A percentile compares a stretch with the other conserved stretches of the same genome.
Evolutionary conservation across 2,113 vertebrate species (phyloP).

Genomic region (Aix galericulata): DNA sequence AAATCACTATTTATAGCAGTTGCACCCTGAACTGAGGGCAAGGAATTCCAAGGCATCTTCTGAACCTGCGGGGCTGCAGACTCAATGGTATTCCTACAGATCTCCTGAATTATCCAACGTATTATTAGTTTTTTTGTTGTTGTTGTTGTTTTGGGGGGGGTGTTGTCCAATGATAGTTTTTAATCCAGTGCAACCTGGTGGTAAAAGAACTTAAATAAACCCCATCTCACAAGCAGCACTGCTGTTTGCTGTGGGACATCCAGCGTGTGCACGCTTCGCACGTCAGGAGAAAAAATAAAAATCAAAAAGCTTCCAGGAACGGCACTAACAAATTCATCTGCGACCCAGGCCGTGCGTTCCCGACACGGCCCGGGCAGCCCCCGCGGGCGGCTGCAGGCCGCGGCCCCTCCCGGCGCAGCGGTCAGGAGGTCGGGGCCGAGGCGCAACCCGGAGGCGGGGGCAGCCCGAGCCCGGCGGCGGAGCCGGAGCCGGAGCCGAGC

Average conservation of each 20-base stretch:
- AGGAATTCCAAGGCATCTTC: not conserved
- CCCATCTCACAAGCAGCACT: not conserved
- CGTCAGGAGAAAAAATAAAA: not conserved
- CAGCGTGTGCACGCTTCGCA: not conserved
- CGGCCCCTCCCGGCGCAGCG: conserved; percentile 19
- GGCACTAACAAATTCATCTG: conserved; percentile 38
- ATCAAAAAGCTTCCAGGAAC: not conserved
- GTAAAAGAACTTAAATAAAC: conserved; percentile 18
- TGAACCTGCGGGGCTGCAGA: not conserved
- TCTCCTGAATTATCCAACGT: conserved; percentile 2
- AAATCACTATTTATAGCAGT: not conserved
- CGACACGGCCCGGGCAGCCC: not conserved
- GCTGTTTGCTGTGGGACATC: not conserved
- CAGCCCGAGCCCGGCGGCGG: not conserved
- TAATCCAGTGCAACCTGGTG: not conserved
- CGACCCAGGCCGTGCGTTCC: conserved; percentile 24
- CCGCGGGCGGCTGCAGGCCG: conserved; percentile 32
- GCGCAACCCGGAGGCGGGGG: conserved; percentile 33
- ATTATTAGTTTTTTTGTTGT: not conserved
- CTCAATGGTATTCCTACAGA: not conserved
- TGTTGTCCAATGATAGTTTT: not conserved
- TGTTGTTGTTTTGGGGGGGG: not conserved
- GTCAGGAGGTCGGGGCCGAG: conserved; percentile 29
- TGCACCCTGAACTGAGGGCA: not conserved
- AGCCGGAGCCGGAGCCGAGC: not conserved